phyloP scores from a whole-genome alignment of 2,888 invertebrate species.

The Lottia gigantea region DNA sequence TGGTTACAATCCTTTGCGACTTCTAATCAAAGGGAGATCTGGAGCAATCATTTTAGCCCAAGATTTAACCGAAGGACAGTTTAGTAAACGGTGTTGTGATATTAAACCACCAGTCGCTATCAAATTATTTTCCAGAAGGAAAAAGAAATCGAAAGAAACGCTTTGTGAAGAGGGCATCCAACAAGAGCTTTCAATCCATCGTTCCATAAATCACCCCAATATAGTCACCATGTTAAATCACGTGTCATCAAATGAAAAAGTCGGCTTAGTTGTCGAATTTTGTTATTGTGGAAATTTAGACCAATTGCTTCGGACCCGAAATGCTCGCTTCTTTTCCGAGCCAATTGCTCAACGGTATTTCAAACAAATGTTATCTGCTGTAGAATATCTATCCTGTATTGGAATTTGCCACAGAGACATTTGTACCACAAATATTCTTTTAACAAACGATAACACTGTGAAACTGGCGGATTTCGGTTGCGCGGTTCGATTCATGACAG shows the following conservation, averaged over 20 bases:
- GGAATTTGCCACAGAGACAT: slow-evolving; percentile 57
- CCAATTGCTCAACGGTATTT: slow-evolving; percentile 54
- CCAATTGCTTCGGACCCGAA: slow-evolving; percentile 48
- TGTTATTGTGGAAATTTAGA: slow-evolving; percentile 58
- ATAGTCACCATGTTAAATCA: slow-evolving; percentile 50
- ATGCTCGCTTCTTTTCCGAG: slow-evolving; percentile 55
- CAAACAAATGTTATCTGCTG: slow-evolving; percentile 48
- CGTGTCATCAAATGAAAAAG: slow-evolving; percentile 46
- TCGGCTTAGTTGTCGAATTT: slow-evolving; percentile 57
- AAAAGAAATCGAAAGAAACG: slow-evolving; percentile 33
- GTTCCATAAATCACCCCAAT: slow-evolving; percentile 50
- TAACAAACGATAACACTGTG: slow-evolving; percentile 47
- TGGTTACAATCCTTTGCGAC: slow-evolving; percentile 56
- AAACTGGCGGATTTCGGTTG: slow-evolving; percentile 60
- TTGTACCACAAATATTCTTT: slow-evolving; percentile 56
- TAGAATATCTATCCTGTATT: slow-evolving; percentile 50
- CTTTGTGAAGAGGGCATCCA: slow-evolving; percentile 37
- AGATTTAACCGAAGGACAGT: slow-evolving; percentile 39
- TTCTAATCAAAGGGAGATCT: slow-evolving; percentile 53
- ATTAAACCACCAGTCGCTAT: slow-evolving; percentile 48
- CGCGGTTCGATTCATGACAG: slow-evolving; percentile 41
- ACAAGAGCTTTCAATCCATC: slow-evolving; percentile 55
- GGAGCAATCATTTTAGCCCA: slow-evolving; percentile 56
- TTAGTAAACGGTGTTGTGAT: slow-evolving; percentile 39
- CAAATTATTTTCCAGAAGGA: slow-evolving; percentile 52